Evolutionary conservation across 92 coral and sea anemone genomes (phyloP), one percentile per base, ranked within the genome.

Genomic region (Micromussa lordhowensis): DNA sequence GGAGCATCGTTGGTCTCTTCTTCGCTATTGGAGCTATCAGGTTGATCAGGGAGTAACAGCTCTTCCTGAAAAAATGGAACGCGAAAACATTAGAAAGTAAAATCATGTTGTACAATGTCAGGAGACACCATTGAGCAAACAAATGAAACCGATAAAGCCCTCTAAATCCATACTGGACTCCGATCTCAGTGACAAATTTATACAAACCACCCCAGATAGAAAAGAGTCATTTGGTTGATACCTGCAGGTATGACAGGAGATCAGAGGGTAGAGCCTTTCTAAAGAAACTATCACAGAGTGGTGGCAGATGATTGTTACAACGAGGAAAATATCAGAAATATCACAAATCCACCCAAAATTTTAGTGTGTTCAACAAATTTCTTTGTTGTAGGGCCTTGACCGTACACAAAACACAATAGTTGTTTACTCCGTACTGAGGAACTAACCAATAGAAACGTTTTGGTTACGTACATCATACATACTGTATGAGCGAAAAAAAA

Each of bases 31-130:
- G 64, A 78, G 82, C 83, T 88, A 21, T 91, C 93, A 18, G 88
- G 87, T 64, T 93, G 92, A 29, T 93, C 96, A 19, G 96, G 96
- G 2, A 93, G 90, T 54, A 93, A 54, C 74, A 93, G 92, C 55
- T 93, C 96, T 78, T 93, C 96, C 96, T 93, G 64, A 11, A 8
- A 63, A n/a, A 40, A 30, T 26, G 26, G 19, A 80, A 32, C 18
- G 31, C 18, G 17, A 69, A 24, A 7, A 22, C 29, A 75, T 13
- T 69, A n/a, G n/a, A n/a, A n/a, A n/a, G n/a, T n/a, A n/a, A n/a
- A n/a, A n/a, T 55, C 61, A 0, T 55, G 22, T 55, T 55, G 18
- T 8, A 55, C 61, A 55, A 55, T 55, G 19, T 15, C 22, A 16
- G 61, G 61, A 55, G 22, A 15, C 21, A 55, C 22, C 61, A 55